phyloP scores from a whole-genome alignment of 2,888 invertebrate genomes.

The Andrena fulva region DNA sequence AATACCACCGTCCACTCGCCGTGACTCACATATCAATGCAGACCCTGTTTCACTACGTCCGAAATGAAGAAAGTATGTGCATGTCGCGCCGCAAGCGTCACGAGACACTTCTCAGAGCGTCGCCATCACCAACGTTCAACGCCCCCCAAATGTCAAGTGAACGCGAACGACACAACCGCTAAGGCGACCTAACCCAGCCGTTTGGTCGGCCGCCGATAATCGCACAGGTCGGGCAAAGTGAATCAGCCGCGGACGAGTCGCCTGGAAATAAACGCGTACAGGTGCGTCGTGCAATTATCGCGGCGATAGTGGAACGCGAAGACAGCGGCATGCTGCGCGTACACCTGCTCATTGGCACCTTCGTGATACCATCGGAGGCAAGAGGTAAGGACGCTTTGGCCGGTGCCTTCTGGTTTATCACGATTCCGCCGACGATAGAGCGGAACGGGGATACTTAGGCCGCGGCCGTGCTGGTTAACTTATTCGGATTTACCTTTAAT shows the following conservation, averaged over 20 bases:
- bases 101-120: too few relatives aligned
- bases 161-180: background rate
- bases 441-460: conserved; percentile 34
- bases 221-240: background rate
- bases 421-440: conserved; percentile 41
- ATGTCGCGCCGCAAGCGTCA: too few relatives aligned
- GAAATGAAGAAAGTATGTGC: too few relatives aligned
- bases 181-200: background rate
- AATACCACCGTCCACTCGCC: too few relatives aligned
- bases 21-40: too few relatives aligned
- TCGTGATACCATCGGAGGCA: conserved; percentile 40
- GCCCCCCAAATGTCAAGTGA: background rate
- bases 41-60: too few relatives aligned
- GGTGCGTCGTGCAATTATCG: conserved; percentile 13
- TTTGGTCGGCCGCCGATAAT: background rate
- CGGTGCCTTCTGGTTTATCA: conserved; percentile 38
- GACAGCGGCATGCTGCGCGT: conserved; percentile 11
- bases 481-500: conserved; percentile 73
- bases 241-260: background rate
- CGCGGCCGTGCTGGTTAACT: conserved; percentile 41
- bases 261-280: conserved; percentile 9
- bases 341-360: conserved; percentile 52
- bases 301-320: conserved; percentile 6
- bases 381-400: conserved; percentile 18
- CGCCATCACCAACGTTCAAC: too few relatives aligned